Evolutionary conservation across 2,113 vertebrate species (phyloP), one percentile per base, ranked within the genome.

Genomic region (Corapipo altera): DNA sequence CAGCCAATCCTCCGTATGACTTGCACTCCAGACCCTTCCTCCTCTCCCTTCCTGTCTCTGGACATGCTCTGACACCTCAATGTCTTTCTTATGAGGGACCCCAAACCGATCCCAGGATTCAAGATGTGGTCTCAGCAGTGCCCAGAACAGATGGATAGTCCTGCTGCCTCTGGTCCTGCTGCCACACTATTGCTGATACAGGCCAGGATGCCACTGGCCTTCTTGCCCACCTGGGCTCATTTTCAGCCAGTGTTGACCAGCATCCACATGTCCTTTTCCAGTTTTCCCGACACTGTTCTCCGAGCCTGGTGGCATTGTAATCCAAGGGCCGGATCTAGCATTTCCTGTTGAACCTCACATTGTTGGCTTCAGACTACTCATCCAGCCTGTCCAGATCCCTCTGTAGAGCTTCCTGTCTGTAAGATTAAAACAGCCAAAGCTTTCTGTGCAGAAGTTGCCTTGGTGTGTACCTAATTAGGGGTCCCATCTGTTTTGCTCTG

Each of bases 341-440:
- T 15, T 61, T n/a, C 5, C 4, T 30, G 11, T 33, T 35, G 28
- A 62, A 67, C 24, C 4, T 62, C 54, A 32, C 3, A 16, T 8
- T 20, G 16, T 14, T 32, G 21, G 15, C 15, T 13, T 86, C 8
- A 15, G n/a, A 17, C 20, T 14, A 32, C 8, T 0, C 0, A 33
- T 51, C 12, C 37, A 74, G 23, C 15, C 74, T 54, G 22, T 8
- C 12, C 51, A 66, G 9, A n/a, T 52, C 30, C n/a, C 20, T 67
- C 58, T 77, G 35, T 11, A 77, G 24, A 72, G 1, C 28, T 8
- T 19, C 26, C 4, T 22, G 37, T 32, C 27, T n/a, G 27, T 13
- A 32, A 73, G 12, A 8, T 41, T 44, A 58, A 28, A 59, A 57
- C 5, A 22, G 15, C 33, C 49, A 33, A 33, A 39, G 1, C 9